Percentiles rank a stretch among this genome's conserved stretches.
Evolutionary conservation across 2,888 invertebrate species (phyloP).

Genomic region (Erynnis tages): DNA sequence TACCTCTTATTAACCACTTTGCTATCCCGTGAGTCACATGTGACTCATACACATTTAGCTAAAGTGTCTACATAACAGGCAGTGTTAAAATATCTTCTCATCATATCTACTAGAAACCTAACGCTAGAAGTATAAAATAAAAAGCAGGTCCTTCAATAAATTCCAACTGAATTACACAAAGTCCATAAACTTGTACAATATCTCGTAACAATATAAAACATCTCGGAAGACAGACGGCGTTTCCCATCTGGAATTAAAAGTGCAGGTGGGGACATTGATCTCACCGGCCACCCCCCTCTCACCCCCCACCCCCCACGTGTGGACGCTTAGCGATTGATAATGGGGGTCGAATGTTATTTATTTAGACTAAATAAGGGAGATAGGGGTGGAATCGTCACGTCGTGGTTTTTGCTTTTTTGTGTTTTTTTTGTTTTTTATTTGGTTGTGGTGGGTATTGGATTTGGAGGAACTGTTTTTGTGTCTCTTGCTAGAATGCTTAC

Average conservation of each 20-base stretch:
- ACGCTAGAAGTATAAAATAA: neutral
- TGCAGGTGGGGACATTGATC: constrained; percentile 80
- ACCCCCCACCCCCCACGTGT: constrained; percentile 37
- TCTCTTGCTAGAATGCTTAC: too few relatives aligned
- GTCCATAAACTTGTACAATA: constrained; percentile 1
- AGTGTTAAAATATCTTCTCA: too few relatives aligned
- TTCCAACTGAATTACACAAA: neutral
- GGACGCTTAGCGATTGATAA: constrained; percentile 52
- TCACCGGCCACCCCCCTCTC: constrained; percentile 58
- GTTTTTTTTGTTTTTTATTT: neutral
- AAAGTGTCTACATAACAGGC: too few relatives aligned
- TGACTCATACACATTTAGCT: too few relatives aligned
- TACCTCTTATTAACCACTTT: too few relatives aligned
- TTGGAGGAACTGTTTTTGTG: neutral
- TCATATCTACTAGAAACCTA: too few relatives aligned
- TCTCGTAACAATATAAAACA: constrained; percentile 33
- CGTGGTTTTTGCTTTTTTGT: neutral
- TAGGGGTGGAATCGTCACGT: constrained; percentile 19
- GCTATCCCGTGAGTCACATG: too few relatives aligned
- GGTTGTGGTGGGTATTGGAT: neutral
- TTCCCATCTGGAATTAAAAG: constrained; percentile 64
- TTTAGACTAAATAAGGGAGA: constrained; percentile 27
- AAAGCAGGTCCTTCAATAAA: neutral
- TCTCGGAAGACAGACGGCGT: constrained; percentile 40
- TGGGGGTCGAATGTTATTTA: constrained; percentile 50